These are phyloP conservation scores for Hirtodrosophila duncani DNA, from an alignment of 2,888 invertebrate genomes.

Conservation along the genomic window DNA sequence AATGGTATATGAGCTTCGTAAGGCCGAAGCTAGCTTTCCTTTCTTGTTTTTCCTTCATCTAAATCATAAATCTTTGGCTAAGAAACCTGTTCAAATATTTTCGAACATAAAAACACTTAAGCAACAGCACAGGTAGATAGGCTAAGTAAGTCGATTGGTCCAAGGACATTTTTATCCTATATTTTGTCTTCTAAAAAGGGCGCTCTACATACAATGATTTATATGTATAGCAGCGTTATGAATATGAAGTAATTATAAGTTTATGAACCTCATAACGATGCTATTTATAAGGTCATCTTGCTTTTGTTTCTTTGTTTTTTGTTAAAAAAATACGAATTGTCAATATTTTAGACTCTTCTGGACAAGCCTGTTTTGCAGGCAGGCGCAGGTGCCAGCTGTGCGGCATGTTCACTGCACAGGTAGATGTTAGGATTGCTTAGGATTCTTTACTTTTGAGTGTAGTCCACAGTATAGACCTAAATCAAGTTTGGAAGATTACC, in stretches of 20 bases:
- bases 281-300: conserved; percentile 68
- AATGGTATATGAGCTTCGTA: no score
- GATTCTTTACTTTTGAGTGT: conserved; percentile 2
- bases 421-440: conserved; percentile 24
- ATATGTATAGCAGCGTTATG: conserved; percentile 47
- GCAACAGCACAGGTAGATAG: conserved; percentile 26
- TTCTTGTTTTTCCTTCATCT: conserved; percentile 1
- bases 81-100: conserved; percentile 43
- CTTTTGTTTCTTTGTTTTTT: conserved; percentile 30
- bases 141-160: conserved; percentile 17
- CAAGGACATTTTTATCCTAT: conserved; percentile 57
- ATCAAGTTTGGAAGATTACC: no score
- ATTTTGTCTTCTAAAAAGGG: no score
- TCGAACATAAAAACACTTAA: conserved; percentile 38
- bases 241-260: conserved; percentile 64
- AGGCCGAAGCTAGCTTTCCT: no score
- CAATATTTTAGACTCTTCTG: conserved; percentile 1
- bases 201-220: conserved; percentile 2
- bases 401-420: conserved; percentile 1
- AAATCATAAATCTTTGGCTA: conserved; percentile 43
- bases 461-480: no score
- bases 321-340: conserved; percentile 8
- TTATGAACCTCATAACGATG: conserved; percentile 68
- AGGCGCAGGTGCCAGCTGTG: not conserved
- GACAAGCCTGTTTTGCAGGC: conserved; percentile 1